A percentile compares a stretch with the other conserved stretches of the same genome.
Conservation (phyloP, 2,888 invertebrate genomes). For the Rhogogaster chlorosoma region DNA sequence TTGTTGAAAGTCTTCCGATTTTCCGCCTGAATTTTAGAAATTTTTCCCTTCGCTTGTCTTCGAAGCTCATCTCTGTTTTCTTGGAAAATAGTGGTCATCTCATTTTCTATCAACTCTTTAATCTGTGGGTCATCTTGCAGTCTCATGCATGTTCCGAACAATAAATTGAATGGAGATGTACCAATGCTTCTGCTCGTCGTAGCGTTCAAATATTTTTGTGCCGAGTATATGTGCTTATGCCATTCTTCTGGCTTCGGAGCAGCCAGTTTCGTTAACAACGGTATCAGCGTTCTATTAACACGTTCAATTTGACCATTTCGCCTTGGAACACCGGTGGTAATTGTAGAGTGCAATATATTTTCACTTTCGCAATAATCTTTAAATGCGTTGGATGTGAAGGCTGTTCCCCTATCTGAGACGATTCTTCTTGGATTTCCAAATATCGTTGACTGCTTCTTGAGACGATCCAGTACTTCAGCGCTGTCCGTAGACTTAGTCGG, state of each 20-base stretch:
- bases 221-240: constrained; percentile 46
- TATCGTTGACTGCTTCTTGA: constrained; percentile 58
- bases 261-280: constrained; percentile 53
- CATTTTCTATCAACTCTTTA: constrained; percentile 58
- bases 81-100: constrained; percentile 55
- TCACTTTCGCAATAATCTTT: constrained; percentile 67
- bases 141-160: constrained; percentile 54
- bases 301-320: constrained; percentile 56
- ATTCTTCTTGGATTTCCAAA: constrained; percentile 62
- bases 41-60: constrained; percentile 54
- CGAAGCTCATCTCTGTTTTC: constrained; percentile 51
- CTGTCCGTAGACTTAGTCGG: constrained; percentile 64
- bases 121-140: constrained; percentile 56
- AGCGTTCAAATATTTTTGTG: constrained; percentile 53
- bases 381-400: constrained; percentile 58
- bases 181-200: constrained; percentile 51
- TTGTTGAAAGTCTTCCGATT: constrained; percentile 54
- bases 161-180: constrained; percentile 53
- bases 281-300: constrained; percentile 56
- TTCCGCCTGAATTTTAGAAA: constrained; percentile 59
- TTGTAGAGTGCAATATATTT: constrained; percentile 65
- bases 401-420: constrained; percentile 61
- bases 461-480: constrained; percentile 60
- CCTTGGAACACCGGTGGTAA: constrained; percentile 56
- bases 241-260: constrained; percentile 49